Conservation (phyloP, 2,797 vertebrate genomes). For the Martes flavigula region DNA sequence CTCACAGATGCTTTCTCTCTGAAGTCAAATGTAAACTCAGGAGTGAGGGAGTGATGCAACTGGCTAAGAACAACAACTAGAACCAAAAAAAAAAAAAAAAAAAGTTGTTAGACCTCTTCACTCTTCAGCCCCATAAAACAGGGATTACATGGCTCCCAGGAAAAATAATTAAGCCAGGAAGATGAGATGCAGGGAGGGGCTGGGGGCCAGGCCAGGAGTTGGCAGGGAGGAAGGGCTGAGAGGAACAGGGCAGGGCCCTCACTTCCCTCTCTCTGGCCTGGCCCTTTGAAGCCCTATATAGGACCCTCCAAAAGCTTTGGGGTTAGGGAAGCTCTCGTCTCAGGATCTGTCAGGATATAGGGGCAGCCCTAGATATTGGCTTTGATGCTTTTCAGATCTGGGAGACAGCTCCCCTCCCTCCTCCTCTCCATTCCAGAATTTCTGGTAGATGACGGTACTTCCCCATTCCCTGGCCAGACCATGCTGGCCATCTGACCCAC, state of each 20-base stretch:
- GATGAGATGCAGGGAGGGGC: slow-evolving; percentile 73
- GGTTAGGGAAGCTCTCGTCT: background rate
- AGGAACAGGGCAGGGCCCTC: background rate
- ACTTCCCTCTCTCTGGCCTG: background rate
- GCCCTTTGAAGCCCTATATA: background rate
- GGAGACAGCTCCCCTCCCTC: background rate
- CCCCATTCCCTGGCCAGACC: background rate
- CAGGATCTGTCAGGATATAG: background rate
- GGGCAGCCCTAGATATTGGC: background rate
- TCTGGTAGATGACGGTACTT: background rate
- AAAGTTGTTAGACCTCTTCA: slow-evolving; percentile 74
- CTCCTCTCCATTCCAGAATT: background rate
- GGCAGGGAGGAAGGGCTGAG: slow-evolving; percentile 34
- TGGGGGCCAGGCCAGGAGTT: slow-evolving; percentile 35
- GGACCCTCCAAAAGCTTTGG: background rate
- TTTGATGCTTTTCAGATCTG: background rate
- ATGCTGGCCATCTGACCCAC: background rate
- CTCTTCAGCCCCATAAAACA: slow-evolving; percentile 71
- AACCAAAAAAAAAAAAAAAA: slow-evolving; percentile 57
- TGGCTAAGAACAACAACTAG: slow-evolving; percentile 75
- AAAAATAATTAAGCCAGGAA: slow-evolving; percentile 82
- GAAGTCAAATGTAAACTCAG: slow-evolving; percentile 52
- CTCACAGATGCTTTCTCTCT: slow-evolving; percentile 64
- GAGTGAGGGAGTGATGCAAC: slow-evolving; percentile 68
- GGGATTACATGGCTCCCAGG: slow-evolving; percentile 77